Evolutionary conservation across 2,113 vertebrate species (phyloP).

Genomic region (Mustelus asterias): DNA sequence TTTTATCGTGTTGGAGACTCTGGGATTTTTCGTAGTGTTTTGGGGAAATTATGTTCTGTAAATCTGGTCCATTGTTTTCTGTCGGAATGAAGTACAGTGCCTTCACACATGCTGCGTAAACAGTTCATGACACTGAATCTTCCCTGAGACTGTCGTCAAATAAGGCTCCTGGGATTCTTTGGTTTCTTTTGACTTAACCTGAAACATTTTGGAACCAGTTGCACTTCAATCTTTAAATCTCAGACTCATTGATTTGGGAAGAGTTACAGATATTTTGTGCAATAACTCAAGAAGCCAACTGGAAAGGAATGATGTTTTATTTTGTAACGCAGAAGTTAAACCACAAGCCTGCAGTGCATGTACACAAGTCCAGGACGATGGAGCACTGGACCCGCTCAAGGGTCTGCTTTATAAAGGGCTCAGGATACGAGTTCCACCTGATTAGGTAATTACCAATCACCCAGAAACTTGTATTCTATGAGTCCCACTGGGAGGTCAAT

Average conservation of each 20-base stretch:
- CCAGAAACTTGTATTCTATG: too few species aligned
- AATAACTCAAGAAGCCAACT: too few species aligned
- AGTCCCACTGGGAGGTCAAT: too few species aligned
- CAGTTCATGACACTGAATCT: neutral
- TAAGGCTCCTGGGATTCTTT: neutral
- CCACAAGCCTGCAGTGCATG: too few species aligned
- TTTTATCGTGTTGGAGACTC: neutral
- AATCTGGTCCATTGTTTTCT: neutral
- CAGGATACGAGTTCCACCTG: too few species aligned
- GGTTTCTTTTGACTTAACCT: neutral
- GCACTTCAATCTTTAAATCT: neutral
- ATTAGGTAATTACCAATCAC: too few species aligned
- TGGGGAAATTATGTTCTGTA: neutral
- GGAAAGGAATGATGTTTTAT: too few species aligned
- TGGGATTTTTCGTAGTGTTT: neutral
- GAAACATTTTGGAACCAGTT: neutral
- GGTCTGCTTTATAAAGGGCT: too few species aligned
- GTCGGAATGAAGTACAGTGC: neutral
- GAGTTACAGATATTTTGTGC: neutral
- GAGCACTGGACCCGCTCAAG: too few species aligned
- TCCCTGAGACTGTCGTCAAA: neutral
- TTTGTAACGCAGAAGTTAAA: too few species aligned
- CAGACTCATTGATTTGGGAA: neutral
- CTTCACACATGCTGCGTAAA: too few species aligned
- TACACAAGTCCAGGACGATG: too few species aligned